Percentiles rank a stretch among this genome's conserved stretches.
Conservation (phyloP, 2,113 vertebrate species). For the Pteruthius melanotis region DNA sequence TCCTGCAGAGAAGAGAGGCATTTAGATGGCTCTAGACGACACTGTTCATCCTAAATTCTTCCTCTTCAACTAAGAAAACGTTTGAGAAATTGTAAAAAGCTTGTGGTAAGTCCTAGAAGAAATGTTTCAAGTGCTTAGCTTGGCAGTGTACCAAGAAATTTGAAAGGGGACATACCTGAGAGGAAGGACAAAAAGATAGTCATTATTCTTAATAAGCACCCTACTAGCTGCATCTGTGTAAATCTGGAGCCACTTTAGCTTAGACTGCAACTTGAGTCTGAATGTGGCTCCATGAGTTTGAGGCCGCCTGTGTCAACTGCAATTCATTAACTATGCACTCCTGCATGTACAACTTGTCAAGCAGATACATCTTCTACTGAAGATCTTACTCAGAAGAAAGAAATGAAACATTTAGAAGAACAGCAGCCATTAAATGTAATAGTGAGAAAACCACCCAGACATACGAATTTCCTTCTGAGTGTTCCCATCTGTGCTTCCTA, state of each 20-base stretch:
- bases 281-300: background rate
- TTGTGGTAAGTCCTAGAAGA: background rate
- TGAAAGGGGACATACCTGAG: background rate
- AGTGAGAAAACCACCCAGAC: background rate
- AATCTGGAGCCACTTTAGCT: background rate
- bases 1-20: background rate
- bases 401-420: background rate
- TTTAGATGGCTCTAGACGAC: background rate
- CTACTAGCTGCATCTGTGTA: background rate
- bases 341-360: background rate
- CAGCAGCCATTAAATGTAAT: background rate
- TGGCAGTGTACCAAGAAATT: background rate
- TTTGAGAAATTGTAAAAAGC: background rate
- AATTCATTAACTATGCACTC: rapidly evolving
- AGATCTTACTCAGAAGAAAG: background rate
- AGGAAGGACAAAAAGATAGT: background rate
- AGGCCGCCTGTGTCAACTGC: background rate
- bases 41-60: background rate
- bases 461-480: background rate
- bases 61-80: background rate
- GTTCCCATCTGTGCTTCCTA: background rate
- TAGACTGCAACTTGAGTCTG: background rate
- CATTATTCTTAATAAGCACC: background rate
- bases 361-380: background rate
- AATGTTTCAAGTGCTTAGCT: background rate